Percentiles rank a stretch among this genome's conserved stretches.
phyloP scores from a whole-genome alignment of 2,113 vertebrate species.

The Gracilinanus agilis region DNA sequence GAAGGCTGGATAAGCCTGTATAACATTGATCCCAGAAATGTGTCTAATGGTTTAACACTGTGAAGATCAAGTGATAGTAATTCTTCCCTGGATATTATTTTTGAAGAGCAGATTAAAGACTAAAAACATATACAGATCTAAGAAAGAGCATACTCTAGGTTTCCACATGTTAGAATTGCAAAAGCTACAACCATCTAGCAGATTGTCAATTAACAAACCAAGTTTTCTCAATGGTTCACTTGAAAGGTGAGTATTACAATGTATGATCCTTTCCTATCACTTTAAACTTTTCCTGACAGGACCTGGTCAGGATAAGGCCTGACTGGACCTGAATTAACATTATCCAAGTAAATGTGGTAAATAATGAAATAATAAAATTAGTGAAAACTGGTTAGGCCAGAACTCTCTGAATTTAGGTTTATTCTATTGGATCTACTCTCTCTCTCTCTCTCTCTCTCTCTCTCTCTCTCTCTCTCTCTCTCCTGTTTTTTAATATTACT shows the following conservation, averaged over 20 bases:
- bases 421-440: not conserved
- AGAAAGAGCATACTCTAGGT: not conserved
- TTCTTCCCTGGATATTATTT: not conserved
- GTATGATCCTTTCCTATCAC: not conserved
- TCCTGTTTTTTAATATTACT: not conserved
- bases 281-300: not conserved
- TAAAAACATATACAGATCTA: not conserved
- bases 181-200: not conserved
- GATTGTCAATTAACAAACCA: not conserved
- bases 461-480: too few species aligned
- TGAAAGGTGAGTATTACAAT: not conserved
- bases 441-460: too few species aligned
- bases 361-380: not conserved
- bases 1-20: not conserved
- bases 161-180: not conserved
- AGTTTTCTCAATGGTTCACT: not conserved
- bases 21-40: not conserved
- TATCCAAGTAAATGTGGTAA: not conserved
- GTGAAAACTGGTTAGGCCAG: not conserved
- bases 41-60: not conserved
- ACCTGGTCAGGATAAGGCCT: too few species aligned
- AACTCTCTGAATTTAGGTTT: not conserved
- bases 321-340: not conserved
- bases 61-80: not conserved
- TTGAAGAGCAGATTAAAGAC: not conserved